Base-by-base conservation (phyloP, 2,888 invertebrate genomes). In the Caenorhabditis sp. region DNA sequence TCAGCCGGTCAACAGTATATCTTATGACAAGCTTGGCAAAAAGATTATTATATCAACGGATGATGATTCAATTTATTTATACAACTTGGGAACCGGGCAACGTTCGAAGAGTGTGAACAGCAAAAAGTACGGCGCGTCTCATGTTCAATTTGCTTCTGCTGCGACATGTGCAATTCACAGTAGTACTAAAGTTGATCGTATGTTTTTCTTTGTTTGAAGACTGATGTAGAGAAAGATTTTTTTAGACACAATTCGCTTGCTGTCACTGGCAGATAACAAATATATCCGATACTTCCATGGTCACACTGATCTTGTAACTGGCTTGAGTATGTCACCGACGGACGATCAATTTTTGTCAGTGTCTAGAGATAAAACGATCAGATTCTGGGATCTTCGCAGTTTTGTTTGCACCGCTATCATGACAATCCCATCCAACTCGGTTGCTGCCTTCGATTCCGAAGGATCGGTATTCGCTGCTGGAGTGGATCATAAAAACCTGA, bases 51-150 rank as follows among this genome's bases (percentile, higher is more conserved):
- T 96, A 2, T 97, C 97, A 88, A 95, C 96, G 88, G 97, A 97
- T 90, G 99, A 99, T 89, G 99, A 99, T 89, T 97, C 97, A 89
- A 99, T 99, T 87, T 95, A 97, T 61, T 95, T 99, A 82, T 99
- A 97, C 89, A 97, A 99, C 89, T 97, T 97, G 89, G 95, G 97
- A 89, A 95, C 95, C 88, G 99, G 99, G 81, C 94, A 94, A 82
- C 76, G 75, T 59, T 57, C 59, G 21, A 55, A 74, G 21, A 66
- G 59, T 58, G 71, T 36, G 1, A 99, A 99, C 90, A 97, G 97
- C 84, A 99, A 99, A 90, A 99, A 99, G 89, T 99, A 99, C 90
- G 99, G 99, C 64, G 99, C 99, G 24, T 97, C 97, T 90, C 90
- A 99, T 79, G 97, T 99, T 87, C 95, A 96, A 88, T 99, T 97